Conservation (phyloP, 2,797 vertebrate genomes). For the Chrosomus eos region DNA sequence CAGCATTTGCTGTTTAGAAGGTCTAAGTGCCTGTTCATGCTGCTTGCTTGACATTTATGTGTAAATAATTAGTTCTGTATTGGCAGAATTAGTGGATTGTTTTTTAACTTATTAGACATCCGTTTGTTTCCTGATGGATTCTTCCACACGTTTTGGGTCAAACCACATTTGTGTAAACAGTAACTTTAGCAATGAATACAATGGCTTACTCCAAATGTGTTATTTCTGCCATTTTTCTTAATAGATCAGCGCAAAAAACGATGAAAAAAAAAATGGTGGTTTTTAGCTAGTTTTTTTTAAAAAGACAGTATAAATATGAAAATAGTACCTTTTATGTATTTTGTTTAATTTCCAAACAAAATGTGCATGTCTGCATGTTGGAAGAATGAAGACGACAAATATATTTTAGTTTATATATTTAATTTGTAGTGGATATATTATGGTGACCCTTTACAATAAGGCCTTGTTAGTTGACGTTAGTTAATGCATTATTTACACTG, state of each 20-base stretch:
- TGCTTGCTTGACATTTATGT: slow-evolving; percentile 47
- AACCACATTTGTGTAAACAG: not conserved
- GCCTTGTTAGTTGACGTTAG: not conserved
- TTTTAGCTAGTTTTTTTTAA: not conserved
- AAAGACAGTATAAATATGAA: not conserved
- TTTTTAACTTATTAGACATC: slow-evolving; percentile 45
- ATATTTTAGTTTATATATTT: not conserved
- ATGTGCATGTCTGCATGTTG: not conserved
- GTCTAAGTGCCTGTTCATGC: not conserved
- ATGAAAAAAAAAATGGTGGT: too few species aligned
- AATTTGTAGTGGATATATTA: not conserved
- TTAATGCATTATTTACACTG: not conserved
- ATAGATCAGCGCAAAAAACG: not conserved
- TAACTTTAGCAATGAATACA: slow-evolving; percentile 1
- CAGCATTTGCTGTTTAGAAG: slow-evolving; percentile 26
- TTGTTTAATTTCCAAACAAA: not conserved
- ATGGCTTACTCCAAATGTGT: not conserved
- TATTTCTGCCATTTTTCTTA: not conserved
- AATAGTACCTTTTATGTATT: not conserved
- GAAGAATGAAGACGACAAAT: not conserved
- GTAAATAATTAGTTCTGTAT: slow-evolving; percentile 52
- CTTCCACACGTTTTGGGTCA: not conserved
- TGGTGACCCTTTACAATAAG: not conserved
- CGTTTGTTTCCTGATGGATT: slow-evolving; percentile 6
- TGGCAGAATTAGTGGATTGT: slow-evolving; percentile 39